Percentiles rank a stretch among this genome's conserved stretches.
These are phyloP conservation scores for Netelia melanura DNA, from an alignment of 2,888 invertebrate species.

Conservation along the genomic window DNA sequence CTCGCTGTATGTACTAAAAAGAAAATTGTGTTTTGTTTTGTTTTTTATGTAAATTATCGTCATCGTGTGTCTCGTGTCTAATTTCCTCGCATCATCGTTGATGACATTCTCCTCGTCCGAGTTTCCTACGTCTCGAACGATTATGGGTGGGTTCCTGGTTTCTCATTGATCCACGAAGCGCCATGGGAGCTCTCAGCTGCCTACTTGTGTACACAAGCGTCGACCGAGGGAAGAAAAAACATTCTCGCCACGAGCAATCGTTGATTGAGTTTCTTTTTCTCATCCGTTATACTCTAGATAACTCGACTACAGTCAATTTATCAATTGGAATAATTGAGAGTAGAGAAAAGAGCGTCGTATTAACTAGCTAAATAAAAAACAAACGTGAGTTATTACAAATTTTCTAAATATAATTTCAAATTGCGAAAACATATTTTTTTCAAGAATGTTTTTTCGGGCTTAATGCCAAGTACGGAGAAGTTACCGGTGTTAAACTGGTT, in stretches of 20 bases:
- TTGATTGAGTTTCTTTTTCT: not conserved
- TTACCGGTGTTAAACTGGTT: not conserved
- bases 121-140: not conserved
- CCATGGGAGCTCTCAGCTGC: not conserved
- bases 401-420: too few species aligned
- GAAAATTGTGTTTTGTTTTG: too few species aligned
- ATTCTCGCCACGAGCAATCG: not conserved
- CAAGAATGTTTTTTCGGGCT: not conserved
- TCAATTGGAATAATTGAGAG: not conserved
- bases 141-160: conserved; percentile 18
- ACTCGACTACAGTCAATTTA: not conserved
- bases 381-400: too few species aligned
- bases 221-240: not conserved
- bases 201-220: conserved; percentile 1
- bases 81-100: not conserved
- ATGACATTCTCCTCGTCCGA: conserved; percentile 12
- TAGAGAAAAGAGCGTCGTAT: not conserved
- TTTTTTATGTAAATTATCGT: not conserved
- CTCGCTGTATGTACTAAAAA: not conserved
- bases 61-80: not conserved
- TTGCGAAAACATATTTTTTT: too few species aligned
- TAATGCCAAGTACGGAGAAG: not conserved
- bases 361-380: too few species aligned
- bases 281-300: not conserved
- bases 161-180: conserved; percentile 31